Conservation (phyloP, 2,888 invertebrate genomes). For the Oligia fasciuncula region DNA sequence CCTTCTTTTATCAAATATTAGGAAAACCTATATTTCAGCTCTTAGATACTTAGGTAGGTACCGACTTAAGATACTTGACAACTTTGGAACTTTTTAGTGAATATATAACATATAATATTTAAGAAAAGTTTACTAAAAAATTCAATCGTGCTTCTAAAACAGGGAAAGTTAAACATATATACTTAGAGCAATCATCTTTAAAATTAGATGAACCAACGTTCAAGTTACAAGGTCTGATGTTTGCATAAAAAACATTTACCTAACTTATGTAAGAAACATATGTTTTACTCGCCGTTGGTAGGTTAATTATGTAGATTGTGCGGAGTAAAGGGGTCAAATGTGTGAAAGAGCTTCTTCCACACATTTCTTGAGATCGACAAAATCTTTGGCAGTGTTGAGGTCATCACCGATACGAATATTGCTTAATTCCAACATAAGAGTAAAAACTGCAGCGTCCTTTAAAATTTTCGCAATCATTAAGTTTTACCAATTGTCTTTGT, state of each 20-base stretch:
- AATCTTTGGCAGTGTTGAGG: conserved; percentile 14
- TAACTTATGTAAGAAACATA: conserved; percentile 26
- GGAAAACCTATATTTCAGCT: background rate
- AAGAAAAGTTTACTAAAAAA: background rate
- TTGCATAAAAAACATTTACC: conserved; percentile 12
- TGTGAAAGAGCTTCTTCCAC: conserved; percentile 14
- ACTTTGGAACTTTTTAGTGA: too few relatives aligned
- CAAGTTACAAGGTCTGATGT: background rate
- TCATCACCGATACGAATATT: background rate
- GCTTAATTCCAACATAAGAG: background rate
- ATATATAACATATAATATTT: background rate
- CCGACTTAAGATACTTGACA: too few relatives aligned
- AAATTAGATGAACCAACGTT: background rate
- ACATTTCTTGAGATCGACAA: conserved; percentile 23
- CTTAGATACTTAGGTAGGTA: background rate
- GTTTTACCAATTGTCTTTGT: background rate
- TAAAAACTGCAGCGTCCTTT: background rate
- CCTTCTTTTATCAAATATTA: background rate
- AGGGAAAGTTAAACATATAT: background rate
- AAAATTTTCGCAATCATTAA: background rate
- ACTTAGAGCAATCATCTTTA: background rate
- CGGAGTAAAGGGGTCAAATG: conserved; percentile 47
- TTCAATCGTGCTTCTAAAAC: background rate
- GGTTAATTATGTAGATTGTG: conserved; percentile 44
- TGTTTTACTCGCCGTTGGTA: background rate